These are phyloP conservation scores for Pseudomyrmex dendroicus DNA, from an alignment of 1,140 invertebrate species.

Conservation along the genomic window DNA sequence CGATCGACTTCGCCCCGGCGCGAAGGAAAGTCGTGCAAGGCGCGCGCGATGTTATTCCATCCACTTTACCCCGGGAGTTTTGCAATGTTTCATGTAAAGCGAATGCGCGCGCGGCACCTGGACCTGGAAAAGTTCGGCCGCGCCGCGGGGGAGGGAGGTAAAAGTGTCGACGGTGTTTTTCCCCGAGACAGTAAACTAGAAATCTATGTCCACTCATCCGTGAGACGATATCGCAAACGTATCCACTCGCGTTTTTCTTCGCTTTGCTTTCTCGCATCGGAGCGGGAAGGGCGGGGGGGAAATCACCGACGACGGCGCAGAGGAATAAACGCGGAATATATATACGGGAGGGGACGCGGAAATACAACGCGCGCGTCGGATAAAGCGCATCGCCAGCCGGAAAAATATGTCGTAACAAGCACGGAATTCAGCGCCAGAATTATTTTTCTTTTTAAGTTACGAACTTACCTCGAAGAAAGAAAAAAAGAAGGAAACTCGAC, in stretches of 20 bases:
- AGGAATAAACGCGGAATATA: slow-evolving; percentile 17
- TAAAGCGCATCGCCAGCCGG: slow-evolving; percentile 31
- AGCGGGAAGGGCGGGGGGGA: not conserved
- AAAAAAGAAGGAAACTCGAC: not conserved
- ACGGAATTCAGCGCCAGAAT: not conserved
- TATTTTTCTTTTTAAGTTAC: not conserved
- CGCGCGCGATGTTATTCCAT: slow-evolving; percentile 41
- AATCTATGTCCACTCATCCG: slow-evolving; percentile 67
- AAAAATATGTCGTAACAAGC: slow-evolving; percentile 30
- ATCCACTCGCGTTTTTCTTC: slow-evolving; percentile 46
- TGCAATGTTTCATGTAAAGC: slow-evolving; percentile 31
- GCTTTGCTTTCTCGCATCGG: not conserved
- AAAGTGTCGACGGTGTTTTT: slow-evolving; percentile 51
- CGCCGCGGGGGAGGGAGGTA: not conserved
- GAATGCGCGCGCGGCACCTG: slow-evolving; percentile 17
- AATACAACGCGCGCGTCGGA: slow-evolving; percentile 36
- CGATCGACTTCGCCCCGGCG: too few relatives aligned
- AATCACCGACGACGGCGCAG: slow-evolving; percentile 34
- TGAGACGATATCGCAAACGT: slow-evolving; percentile 65
- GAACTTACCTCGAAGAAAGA: not conserved
- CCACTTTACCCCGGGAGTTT: slow-evolving; percentile 38
- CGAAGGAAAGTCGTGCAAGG: slow-evolving; percentile 1
- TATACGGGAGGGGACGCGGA: not conserved
- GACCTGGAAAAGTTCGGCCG: slow-evolving; percentile 43
- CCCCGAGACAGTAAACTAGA: slow-evolving; percentile 60